Percentiles rank a stretch among this genome's conserved stretches.
These are phyloP conservation scores for Cuniculus paca DNA, from an alignment of 2,797 vertebrate species.

Conservation along the genomic window DNA sequence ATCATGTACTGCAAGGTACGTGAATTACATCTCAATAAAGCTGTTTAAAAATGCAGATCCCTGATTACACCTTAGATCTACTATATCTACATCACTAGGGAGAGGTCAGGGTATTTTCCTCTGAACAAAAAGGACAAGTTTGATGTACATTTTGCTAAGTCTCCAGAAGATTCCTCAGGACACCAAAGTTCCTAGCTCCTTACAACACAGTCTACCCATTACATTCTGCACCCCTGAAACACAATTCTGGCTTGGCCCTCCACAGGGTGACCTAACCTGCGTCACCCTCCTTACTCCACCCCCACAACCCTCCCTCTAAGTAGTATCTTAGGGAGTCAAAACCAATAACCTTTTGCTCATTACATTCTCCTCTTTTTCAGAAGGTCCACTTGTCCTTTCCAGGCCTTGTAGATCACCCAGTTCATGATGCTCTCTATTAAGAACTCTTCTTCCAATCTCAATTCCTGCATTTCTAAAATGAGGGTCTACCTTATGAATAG, in stretches of 20 bases:
- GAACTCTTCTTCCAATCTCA: not conserved
- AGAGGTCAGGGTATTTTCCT: not conserved
- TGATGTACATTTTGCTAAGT: not conserved
- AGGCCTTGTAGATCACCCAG: too few species aligned
- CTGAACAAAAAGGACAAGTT: not conserved
- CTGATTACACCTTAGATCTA: not conserved
- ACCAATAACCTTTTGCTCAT: not conserved
- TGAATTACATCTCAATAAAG: not conserved
- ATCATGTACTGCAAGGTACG: not conserved
- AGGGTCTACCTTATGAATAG: not conserved
- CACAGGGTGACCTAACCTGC: not conserved
- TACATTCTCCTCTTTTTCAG: not conserved
- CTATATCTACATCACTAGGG: not conserved
- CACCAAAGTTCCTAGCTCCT: not conserved
- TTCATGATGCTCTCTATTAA: not conserved
- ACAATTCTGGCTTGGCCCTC: not conserved
- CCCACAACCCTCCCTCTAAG: not conserved
- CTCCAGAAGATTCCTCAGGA: not conserved
- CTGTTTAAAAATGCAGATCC: not conserved
- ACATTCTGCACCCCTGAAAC: not conserved
- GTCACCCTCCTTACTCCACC: not conserved
- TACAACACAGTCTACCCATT: not conserved
- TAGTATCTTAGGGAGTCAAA: not conserved
- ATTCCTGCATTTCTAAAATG: constrained; percentile 41
- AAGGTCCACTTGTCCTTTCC: not conserved